Conservation (phyloP, 1,140 invertebrate species). For the Atopsyche davidsoni region DNA sequence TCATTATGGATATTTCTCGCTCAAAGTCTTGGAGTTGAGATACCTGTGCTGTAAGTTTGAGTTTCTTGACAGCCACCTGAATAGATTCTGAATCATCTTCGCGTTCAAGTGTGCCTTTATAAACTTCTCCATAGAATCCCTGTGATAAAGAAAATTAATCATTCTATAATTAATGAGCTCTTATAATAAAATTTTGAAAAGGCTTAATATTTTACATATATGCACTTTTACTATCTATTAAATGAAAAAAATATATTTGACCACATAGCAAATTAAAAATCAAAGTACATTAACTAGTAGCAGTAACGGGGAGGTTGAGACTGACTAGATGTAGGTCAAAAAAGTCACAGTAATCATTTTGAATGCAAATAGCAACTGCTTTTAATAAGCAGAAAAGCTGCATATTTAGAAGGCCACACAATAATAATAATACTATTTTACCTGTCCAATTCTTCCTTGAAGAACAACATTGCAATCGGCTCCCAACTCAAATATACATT, state of each 20-base stretch:
- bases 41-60: constrained; percentile 49
- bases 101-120: constrained; percentile 54
- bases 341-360: too few species aligned
- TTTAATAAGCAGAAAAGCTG: too few species aligned
- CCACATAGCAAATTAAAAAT: too few species aligned
- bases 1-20: constrained; percentile 73
- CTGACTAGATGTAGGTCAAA: too few species aligned
- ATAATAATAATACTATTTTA: constrained; percentile 27
- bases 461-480: constrained; percentile 52
- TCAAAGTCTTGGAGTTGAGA: constrained; percentile 55
- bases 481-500: constrained; percentile 38
- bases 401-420: too few species aligned
- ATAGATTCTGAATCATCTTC: constrained; percentile 42
- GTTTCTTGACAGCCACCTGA: constrained; percentile 67
- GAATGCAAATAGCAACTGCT: too few species aligned
- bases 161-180: background rate
- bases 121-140: constrained; percentile 71
- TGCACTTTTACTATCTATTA: background rate
- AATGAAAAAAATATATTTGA: background rate
- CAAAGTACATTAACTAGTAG: too few species aligned
- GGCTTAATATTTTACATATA: background rate
- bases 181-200: background rate
- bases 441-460: constrained; percentile 55
- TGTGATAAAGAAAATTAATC: constrained; percentile 31
- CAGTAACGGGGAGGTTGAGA: too few species aligned